phyloP scores from a whole-genome alignment of 2,888 invertebrate species.

The Tricholauxania praeusta region DNA sequence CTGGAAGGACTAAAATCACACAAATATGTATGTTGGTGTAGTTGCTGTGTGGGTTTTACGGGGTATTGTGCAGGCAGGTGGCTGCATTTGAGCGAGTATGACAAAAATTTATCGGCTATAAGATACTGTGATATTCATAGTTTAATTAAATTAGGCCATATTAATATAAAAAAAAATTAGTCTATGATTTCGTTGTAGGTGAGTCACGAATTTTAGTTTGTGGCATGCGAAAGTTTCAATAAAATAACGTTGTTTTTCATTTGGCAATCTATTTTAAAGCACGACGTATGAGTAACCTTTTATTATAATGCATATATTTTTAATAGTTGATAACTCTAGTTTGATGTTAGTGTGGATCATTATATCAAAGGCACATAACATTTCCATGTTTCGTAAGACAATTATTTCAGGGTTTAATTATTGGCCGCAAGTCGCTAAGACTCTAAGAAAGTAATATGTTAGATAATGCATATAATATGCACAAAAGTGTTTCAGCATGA shows the following conservation, averaged over 20 bases:
- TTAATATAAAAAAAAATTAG: not conserved
- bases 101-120: not conserved
- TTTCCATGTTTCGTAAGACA: too few relatives aligned
- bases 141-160: conserved; percentile 14
- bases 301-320: conserved; percentile 44
- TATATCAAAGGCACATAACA: conserved; percentile 36
- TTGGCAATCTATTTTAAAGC: conserved; percentile 23
- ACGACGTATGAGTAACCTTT: conserved; percentile 45
- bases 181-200: not conserved
- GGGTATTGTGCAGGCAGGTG: not conserved
- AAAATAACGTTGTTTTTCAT: not conserved
- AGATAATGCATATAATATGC: too few relatives aligned
- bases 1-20: not conserved
- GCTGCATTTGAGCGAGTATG: not conserved
- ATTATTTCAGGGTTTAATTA: too few relatives aligned
- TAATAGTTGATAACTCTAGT: conserved; percentile 29
- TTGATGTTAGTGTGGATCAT: conserved; percentile 44
- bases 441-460: too few relatives aligned
- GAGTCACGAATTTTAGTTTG: conserved; percentile 1
- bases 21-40: not conserved
- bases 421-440: too few relatives aligned
- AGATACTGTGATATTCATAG: not conserved
- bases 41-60: too few relatives aligned
- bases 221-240: too few relatives aligned
- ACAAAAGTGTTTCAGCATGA: too few relatives aligned